phyloP scores from a whole-genome alignment of 2,888 invertebrate genomes.

The Busseola fusca region DNA sequence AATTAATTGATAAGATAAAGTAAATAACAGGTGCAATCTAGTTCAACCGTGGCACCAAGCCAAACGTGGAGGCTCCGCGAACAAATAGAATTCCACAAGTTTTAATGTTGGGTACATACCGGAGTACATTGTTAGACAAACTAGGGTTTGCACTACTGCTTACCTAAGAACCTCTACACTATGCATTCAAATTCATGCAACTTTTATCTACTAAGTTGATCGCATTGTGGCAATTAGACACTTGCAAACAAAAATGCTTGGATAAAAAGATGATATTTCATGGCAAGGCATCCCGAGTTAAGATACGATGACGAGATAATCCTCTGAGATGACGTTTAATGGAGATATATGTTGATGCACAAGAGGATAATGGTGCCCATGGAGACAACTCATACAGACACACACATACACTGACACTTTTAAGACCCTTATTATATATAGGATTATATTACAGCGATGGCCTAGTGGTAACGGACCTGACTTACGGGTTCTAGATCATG shows the following conservation, averaged over 20 bases:
- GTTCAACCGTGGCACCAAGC: slow-evolving; percentile 50
- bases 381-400: too few relatives aligned
- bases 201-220: not conserved
- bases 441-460: not conserved
- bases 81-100: slow-evolving; percentile 60
- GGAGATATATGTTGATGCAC: too few relatives aligned
- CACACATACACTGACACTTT: not conserved
- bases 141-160: slow-evolving; percentile 1
- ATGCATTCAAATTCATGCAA: not conserved
- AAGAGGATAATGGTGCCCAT: too few relatives aligned
- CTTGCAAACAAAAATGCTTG: not conserved
- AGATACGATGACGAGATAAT: too few relatives aligned
- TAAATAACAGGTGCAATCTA: slow-evolving; percentile 61
- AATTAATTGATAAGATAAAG: slow-evolving; percentile 59
- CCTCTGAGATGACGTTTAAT: not conserved
- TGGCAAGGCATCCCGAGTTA: not conserved
- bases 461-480: too few relatives aligned
- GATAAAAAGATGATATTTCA: not conserved
- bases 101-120: slow-evolving; percentile 53
- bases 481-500: too few relatives aligned
- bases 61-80: slow-evolving; percentile 47
- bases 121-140: slow-evolving; percentile 38
- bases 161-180: slow-evolving; percentile 8
- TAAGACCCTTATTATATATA: too few relatives aligned
- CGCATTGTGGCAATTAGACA: not conserved